These are phyloP conservation scores for Elegia similella DNA, from an alignment of 2,888 invertebrate species.

Conservation along the genomic window DNA sequence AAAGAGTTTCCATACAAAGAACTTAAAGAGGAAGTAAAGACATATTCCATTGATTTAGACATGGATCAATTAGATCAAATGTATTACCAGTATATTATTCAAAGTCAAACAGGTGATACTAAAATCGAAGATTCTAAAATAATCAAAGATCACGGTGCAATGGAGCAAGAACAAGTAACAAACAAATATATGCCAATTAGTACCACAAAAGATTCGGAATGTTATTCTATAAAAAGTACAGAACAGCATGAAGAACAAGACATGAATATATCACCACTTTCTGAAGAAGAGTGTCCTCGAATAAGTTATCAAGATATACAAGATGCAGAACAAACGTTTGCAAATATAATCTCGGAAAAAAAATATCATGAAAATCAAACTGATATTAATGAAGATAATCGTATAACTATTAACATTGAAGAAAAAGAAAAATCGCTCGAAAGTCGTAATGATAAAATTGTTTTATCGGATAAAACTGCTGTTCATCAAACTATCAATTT, in stretches of 20 bases:
- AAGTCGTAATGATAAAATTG: not conserved
- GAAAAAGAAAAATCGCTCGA: not conserved
- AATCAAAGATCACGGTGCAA: not conserved
- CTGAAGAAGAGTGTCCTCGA: conserved; percentile 30
- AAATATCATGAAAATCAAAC: not conserved
- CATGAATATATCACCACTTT: not conserved
- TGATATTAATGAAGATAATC: not conserved
- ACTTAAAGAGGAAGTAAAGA: conserved; percentile 60
- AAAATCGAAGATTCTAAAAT: not conserved
- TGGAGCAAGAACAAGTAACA: not conserved
- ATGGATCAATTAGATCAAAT: conserved; percentile 55
- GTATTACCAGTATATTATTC: conserved; percentile 39
- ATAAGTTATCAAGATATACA: conserved; percentile 37
- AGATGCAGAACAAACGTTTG: conserved; percentile 42
- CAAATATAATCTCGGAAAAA: conserved; percentile 20
- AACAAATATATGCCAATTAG: too few relatives aligned
- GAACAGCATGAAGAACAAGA: not conserved
- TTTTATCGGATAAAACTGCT: conserved; percentile 13
- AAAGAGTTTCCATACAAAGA: conserved; percentile 52
- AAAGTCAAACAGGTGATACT: conserved; percentile 5
- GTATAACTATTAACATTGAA: not conserved
- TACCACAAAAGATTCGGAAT: not conserved
- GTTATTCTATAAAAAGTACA: not conserved
- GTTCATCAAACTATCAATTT: conserved; percentile 4
- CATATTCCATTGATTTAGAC: conserved; percentile 58